Percentiles rank a stretch among this genome's conserved stretches.
These are phyloP conservation scores for Alethe diademata DNA, from an alignment of 2,113 vertebrate genomes.

Conservation along the genomic window DNA sequence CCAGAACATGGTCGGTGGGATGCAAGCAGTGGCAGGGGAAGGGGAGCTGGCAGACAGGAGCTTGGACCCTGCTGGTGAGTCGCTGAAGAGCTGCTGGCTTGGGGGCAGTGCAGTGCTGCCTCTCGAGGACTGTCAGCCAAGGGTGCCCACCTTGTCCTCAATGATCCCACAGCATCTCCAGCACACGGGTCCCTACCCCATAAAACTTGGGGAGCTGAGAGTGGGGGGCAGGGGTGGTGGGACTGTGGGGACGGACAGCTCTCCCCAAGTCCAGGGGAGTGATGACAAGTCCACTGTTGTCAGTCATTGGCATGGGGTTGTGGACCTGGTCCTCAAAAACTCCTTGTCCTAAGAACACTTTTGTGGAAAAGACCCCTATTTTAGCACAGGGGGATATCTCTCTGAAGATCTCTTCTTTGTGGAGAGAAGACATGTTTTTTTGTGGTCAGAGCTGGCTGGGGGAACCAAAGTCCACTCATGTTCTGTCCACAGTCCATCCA, in stretches of 20 bases:
- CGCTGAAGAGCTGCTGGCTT: accelerated
- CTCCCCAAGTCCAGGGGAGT: neutral
- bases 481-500: accelerated
- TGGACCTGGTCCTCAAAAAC: neutral
- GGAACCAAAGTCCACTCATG: accelerated
- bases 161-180: accelerated
- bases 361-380: neutral
- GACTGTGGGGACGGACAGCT: neutral
- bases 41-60: neutral
- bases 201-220: neutral
- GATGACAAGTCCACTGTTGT: neutral
- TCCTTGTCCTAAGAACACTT: neutral
- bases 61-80: neutral
- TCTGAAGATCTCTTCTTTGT: neutral
- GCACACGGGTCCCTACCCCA: neutral
- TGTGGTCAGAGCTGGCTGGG: neutral
- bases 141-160: neutral
- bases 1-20: neutral
- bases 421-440: accelerated
- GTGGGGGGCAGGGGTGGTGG: neutral
- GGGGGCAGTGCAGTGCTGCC: accelerated
- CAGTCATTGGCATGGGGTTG: neutral
- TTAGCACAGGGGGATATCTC: neutral
- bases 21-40: neutral
- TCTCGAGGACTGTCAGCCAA: neutral